Percentiles rank a stretch among this genome's conserved stretches.
Conservation (phyloP, 2,888 invertebrate species). For the Erannis defoliaria region DNA sequence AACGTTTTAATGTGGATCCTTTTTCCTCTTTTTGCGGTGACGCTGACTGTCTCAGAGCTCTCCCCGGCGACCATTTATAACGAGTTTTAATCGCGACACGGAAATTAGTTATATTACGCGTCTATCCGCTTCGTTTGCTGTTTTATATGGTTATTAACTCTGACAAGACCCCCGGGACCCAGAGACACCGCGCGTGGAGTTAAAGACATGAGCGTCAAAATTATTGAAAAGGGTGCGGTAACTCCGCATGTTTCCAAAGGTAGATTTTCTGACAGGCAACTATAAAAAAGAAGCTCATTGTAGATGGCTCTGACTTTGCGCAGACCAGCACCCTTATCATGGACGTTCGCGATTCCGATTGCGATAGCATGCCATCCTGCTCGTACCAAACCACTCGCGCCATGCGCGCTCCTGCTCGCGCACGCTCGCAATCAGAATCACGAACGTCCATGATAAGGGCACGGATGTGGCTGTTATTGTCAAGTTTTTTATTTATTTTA, state of each 20-base stretch:
- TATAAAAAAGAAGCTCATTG: no score
- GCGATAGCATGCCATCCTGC: no score
- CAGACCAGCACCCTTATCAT: no score
- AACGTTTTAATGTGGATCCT: conserved; percentile 64
- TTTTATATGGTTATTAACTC: conserved; percentile 68
- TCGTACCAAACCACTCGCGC: no score
- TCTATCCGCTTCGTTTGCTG: conserved; percentile 60
- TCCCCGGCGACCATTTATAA: conserved; percentile 69
- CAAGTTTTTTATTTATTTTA: no score
- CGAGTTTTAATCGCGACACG: conserved; percentile 74
- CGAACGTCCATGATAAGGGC: no score
- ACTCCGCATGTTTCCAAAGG: conserved; percentile 43
- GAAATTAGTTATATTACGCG: conserved; percentile 73
- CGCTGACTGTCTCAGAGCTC: conserved; percentile 65
- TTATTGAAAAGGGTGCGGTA: conserved; percentile 46
- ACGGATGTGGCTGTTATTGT: no score
- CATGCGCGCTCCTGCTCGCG: no score
- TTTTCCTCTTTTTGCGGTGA: conserved; percentile 71
- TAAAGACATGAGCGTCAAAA: conserved; percentile 45
- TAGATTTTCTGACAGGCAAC: no score
- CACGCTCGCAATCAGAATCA: no score
- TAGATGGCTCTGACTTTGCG: no score
- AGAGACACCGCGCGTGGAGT: conserved; percentile 49
- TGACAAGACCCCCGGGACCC: conserved; percentile 52
- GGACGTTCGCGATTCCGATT: no score